phyloP scores from a whole-genome alignment of 2,888 invertebrate genomes.

The Xestia ashworthii region DNA sequence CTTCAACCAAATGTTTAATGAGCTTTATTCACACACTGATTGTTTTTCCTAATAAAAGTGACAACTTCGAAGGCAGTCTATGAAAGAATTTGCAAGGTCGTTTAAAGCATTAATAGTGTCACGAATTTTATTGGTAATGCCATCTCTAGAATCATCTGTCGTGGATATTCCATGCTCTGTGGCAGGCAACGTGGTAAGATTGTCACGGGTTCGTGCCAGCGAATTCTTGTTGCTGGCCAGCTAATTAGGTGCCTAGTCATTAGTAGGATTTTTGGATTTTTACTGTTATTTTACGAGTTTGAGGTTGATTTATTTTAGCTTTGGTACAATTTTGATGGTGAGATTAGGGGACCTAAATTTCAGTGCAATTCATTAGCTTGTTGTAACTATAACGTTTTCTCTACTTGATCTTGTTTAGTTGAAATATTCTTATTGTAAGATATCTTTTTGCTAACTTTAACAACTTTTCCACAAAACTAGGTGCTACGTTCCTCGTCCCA shows the following conservation, averaged over 20 bases:
- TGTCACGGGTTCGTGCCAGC: constrained; percentile 68
- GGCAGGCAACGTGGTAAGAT: constrained; percentile 54
- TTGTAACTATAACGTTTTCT: not conserved
- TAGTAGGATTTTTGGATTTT: constrained; percentile 46
- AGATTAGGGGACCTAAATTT: too few relatives aligned
- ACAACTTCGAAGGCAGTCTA: too few relatives aligned
- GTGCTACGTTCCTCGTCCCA: constrained; percentile 28
- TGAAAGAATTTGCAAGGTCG: too few relatives aligned
- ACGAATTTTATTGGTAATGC: not conserved
- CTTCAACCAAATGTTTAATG: not conserved
- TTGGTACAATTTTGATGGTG: not conserved
- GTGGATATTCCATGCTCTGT: not conserved
- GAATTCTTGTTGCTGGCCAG: constrained; percentile 47
- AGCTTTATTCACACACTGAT: not conserved
- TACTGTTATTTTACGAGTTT: constrained; percentile 40
- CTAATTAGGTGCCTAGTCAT: constrained; percentile 68
- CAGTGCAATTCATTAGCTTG: not conserved
- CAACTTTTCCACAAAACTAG: not conserved
- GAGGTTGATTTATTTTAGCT: constrained; percentile 48
- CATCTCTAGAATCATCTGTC: not conserved
- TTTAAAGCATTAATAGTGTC: too few relatives aligned
- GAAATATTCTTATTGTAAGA: too few relatives aligned
- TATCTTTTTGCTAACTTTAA: too few relatives aligned
- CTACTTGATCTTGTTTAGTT: too few relatives aligned
- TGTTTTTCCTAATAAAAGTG: too few relatives aligned